Evolutionary conservation across 2,888 invertebrate genomes (phyloP).

Genomic region (Yponomeuta sedellus): DNA sequence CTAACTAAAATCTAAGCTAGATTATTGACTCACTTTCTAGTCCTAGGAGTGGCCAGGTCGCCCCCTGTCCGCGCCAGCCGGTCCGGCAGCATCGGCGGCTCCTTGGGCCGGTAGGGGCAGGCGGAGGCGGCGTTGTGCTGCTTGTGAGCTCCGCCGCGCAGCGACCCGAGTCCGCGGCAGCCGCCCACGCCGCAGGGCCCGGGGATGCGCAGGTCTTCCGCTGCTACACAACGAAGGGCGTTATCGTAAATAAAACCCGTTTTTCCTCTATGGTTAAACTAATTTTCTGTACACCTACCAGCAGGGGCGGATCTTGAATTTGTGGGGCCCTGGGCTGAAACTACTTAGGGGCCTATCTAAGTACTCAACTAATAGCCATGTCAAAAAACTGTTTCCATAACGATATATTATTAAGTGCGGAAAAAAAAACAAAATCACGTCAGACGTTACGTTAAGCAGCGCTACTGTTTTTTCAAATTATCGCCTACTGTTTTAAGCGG

Average conservation of each 20-base stretch:
- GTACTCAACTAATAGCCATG: too few species aligned
- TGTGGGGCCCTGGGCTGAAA: too few species aligned
- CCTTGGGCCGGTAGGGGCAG: conserved; percentile 80
- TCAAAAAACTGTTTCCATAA: too few species aligned
- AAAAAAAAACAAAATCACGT: too few species aligned
- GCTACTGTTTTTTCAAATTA: too few species aligned
- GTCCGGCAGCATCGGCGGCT: conserved; percentile 29
- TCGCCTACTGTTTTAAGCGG: too few species aligned
- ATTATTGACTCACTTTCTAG: conserved; percentile 4
- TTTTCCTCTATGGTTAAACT: too few species aligned
- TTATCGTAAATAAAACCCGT: not conserved
- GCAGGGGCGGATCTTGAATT: too few species aligned
- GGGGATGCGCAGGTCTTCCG: conserved; percentile 76
- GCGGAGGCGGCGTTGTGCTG: conserved; percentile 83
- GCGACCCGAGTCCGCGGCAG: conserved; percentile 93
- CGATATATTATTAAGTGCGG: too few species aligned
- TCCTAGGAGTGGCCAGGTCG: conserved; percentile 20
- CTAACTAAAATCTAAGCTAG: not conserved
- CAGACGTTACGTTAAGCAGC: too few species aligned
- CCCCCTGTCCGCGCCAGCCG: conserved; percentile 21
- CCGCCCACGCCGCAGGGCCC: conserved; percentile 89
- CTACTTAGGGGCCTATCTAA: too few species aligned
- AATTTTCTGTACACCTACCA: not conserved
- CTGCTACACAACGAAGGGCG: conserved; percentile 69
- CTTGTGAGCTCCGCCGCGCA: conserved; percentile 84